Conservation (phyloP, 37 sponge, comb jelly and placozoan genomes). For the Bolinopsis microptera region DNA sequence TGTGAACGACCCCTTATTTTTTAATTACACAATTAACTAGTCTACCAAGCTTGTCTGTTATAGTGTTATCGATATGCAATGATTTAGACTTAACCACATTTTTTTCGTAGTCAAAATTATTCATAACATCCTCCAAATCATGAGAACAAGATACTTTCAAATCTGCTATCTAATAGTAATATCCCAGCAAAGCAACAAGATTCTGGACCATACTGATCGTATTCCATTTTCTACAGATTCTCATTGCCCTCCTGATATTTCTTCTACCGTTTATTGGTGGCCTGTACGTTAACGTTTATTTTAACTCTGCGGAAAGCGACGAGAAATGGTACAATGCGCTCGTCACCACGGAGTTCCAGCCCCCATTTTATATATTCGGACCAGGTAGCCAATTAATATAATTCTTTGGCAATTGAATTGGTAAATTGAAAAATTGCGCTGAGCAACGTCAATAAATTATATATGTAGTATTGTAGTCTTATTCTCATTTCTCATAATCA, state of each 20-base stretch:
- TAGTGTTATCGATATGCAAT: too few relatives aligned
- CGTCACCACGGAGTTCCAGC: background rate
- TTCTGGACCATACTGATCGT: too few relatives aligned
- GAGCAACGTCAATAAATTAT: background rate
- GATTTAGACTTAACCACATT: too few relatives aligned
- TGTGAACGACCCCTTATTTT: too few relatives aligned
- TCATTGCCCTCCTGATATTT: background rate
- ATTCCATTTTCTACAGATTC: background rate
- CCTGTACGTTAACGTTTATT: constrained; percentile 10
- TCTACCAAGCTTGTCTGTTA: too few relatives aligned
- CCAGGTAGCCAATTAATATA: background rate
- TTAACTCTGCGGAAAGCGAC: constrained; percentile 1
- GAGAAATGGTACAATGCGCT: constrained; percentile 17
- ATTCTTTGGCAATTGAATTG: background rate
- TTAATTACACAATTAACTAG: too few relatives aligned
- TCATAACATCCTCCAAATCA: too few relatives aligned
- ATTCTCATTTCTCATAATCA: too few relatives aligned
- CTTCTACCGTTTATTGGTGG: constrained; percentile 1
- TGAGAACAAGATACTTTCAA: too few relatives aligned
- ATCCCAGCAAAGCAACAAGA: too few relatives aligned
- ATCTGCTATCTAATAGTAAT: too few relatives aligned
- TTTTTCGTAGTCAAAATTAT: too few relatives aligned
- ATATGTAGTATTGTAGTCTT: background rate
- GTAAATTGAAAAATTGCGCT: background rate
- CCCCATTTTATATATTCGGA: background rate